These are phyloP conservation scores for Vanessa atalanta DNA, from an alignment of 1,140 invertebrate genomes.

Conservation along the genomic window DNA sequence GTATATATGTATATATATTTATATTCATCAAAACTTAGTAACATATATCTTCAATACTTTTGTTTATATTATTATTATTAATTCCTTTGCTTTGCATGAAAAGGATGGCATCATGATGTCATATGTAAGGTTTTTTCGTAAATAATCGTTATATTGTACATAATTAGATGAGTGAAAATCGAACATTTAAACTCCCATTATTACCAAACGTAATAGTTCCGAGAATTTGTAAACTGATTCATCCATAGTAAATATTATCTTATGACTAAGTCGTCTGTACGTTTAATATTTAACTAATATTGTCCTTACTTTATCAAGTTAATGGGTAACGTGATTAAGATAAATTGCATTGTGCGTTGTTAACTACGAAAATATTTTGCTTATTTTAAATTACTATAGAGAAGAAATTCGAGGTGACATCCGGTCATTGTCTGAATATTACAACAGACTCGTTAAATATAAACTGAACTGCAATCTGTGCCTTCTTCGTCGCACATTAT, in stretches of 20 bases:
- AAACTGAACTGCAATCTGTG: not conserved
- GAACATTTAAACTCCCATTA: no score
- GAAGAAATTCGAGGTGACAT: conserved; percentile 22
- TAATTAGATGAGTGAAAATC: no score
- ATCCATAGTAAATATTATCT: no score
- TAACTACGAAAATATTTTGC: not conserved
- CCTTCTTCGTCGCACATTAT: not conserved
- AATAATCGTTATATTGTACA: no score
- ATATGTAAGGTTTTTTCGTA: no score
- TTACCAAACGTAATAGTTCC: not conserved
- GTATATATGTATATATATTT: no score
- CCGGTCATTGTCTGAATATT: conserved; percentile 31
- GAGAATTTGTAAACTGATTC: not conserved
- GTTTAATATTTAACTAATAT: not conserved
- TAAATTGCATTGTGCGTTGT: conserved; percentile 16
- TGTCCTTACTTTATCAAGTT: conserved; percentile 31
- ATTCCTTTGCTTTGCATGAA: no score
- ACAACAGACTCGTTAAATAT: not conserved
- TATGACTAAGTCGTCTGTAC: not conserved
- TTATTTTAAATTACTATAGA: conserved; percentile 19
- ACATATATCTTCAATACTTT: no score
- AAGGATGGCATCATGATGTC: no score
- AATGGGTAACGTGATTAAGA: conserved; percentile 46
- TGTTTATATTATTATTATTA: no score
- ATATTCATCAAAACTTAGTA: no score